Evolutionary conservation across 2,113 vertebrate genomes (phyloP).

Genomic region (Sialia sialis): DNA sequence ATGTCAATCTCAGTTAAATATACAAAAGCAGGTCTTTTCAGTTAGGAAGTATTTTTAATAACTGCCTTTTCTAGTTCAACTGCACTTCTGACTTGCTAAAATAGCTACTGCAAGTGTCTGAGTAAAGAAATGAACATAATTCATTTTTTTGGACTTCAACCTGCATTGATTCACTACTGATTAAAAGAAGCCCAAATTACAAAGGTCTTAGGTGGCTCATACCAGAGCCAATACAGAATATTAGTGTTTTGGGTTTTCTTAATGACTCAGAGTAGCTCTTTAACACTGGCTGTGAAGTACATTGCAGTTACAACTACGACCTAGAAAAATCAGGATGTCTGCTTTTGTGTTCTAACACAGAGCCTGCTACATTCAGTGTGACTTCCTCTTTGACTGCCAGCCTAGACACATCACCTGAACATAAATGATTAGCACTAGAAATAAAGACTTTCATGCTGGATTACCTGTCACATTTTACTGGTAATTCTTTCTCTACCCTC

Average conservation of each 20-base stretch:
- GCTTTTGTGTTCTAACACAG: background rate
- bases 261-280: background rate
- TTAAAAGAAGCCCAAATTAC: background rate
- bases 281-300: background rate
- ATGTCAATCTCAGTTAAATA: background rate
- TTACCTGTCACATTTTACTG: background rate
- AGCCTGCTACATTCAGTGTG: background rate
- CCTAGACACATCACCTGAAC: background rate
- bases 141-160: background rate
- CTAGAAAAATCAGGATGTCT: background rate
- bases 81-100: background rate
- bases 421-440: background rate
- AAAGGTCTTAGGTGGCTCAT: background rate
- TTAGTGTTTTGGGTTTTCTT: background rate
- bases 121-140: background rate
- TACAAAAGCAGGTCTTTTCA: background rate
- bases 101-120: background rate
- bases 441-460: background rate
- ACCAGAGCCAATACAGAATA: background rate
- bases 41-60: background rate
- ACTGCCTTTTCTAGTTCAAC: background rate
- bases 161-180: background rate
- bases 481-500: background rate
- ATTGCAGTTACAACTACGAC: background rate
- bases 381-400: background rate